Conservation (phyloP, 2,888 invertebrate genomes). For the Idaea straminata region DNA sequence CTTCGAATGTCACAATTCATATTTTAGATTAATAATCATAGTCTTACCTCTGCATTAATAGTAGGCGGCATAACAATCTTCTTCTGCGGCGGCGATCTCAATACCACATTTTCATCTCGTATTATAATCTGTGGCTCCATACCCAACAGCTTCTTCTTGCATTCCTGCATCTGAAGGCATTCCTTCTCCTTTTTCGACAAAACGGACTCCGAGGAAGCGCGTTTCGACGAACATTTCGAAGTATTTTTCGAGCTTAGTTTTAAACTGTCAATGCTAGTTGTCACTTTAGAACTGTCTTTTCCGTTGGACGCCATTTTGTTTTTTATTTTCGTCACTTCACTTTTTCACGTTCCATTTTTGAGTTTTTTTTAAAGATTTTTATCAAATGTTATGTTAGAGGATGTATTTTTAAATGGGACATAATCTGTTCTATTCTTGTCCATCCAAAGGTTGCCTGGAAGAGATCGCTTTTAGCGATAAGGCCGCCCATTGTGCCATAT, state of each 20-base stretch:
- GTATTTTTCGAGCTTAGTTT: conserved; percentile 72
- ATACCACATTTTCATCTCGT: conserved; percentile 70
- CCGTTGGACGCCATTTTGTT: conserved; percentile 69
- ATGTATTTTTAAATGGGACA: no score
- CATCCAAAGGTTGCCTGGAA: no score
- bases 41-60: conserved; percentile 69
- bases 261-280: conserved; percentile 71
- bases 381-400: no score
- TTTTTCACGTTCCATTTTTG: conserved; percentile 13
- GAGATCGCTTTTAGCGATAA: no score
- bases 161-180: conserved; percentile 72
- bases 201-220: conserved; percentile 74
- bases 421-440: no score
- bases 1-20: no score
- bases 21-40: no score
- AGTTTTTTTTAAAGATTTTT: conserved; percentile 1
- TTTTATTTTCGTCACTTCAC: conserved; percentile 17
- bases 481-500: no score
- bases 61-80: conserved; percentile 73
- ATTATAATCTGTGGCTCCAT: conserved; percentile 76
- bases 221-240: conserved; percentile 65
- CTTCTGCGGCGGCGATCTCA: conserved; percentile 74
- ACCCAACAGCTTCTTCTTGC: conserved; percentile 70
- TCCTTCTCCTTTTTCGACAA: conserved; percentile 72
- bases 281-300: conserved; percentile 67